These are phyloP conservation scores for Antechinus stuartii DNA, from an alignment of 2,113 vertebrate genomes.

Conservation along the genomic window DNA sequence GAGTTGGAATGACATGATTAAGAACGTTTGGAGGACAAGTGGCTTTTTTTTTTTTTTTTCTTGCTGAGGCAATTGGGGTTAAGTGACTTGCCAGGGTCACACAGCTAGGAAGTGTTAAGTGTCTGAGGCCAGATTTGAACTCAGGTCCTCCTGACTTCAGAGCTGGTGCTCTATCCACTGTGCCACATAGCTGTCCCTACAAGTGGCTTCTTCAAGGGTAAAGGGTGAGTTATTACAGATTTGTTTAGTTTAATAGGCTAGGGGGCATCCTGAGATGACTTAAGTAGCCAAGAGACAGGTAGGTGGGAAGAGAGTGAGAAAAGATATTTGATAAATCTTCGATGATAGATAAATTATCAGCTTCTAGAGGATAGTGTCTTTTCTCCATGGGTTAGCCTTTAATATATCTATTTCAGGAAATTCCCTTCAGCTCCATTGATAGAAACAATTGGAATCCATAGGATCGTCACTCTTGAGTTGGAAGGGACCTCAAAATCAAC, in stretches of 20 bases:
- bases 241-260: background rate
- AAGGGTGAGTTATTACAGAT: background rate
- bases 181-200: too few relatives aligned
- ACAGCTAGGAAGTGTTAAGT: too few relatives aligned
- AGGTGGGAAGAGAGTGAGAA: constrained; percentile 3
- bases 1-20: background rate
- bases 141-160: too few relatives aligned
- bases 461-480: background rate
- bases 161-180: too few relatives aligned
- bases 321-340: background rate
- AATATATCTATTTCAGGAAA: constrained; percentile 14
- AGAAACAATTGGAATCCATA: background rate
- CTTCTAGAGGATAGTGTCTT: background rate
- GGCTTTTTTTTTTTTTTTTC: too few relatives aligned
- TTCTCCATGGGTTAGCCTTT: background rate
- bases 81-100: too few relatives aligned
- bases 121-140: too few relatives aligned
- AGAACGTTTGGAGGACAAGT: background rate
- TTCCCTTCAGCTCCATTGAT: constrained; percentile 8
- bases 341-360: constrained; percentile 10
- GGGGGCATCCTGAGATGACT: constrained; percentile 6
- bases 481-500: background rate
- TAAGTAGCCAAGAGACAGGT: background rate
- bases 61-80: too few relatives aligned
- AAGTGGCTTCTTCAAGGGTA: background rate